These are phyloP conservation scores for Nephrotoma guestfalica DNA, from an alignment of 2,888 invertebrate species.

Conservation along the genomic window DNA sequence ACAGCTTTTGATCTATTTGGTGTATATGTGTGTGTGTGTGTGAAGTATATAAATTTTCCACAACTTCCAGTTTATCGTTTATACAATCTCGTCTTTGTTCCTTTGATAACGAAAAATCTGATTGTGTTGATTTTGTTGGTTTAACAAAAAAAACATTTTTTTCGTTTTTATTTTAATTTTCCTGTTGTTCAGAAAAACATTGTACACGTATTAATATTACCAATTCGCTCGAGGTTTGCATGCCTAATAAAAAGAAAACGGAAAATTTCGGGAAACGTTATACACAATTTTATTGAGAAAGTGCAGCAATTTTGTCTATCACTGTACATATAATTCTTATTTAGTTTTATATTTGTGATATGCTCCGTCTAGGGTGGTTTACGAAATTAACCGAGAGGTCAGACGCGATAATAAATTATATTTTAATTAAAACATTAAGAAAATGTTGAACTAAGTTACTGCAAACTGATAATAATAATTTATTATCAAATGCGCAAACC, in stretches of 20 bases:
- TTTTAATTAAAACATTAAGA: neutral
- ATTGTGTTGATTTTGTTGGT: neutral
- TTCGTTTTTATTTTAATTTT: neutral
- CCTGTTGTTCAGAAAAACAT: neutral
- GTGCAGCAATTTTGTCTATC: neutral
- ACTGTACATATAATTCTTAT: neutral
- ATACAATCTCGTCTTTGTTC: neutral
- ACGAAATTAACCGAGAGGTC: neutral
- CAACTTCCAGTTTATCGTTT: neutral
- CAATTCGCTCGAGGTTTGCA: neutral
- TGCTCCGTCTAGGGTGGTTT: neutral
- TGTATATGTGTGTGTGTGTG: neutral
- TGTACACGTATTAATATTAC: neutral
- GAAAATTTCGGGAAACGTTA: neutral
- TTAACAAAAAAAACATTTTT: neutral
- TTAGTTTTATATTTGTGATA: neutral
- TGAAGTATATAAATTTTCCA: neutral
- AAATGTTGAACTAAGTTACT: neutral
- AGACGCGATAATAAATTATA: neutral
- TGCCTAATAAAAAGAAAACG: neutral
- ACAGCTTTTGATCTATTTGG: neutral
- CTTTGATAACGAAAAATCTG: neutral
- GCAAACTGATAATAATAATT: neutral
- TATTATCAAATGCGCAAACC: neutral
- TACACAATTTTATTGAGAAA: neutral